Conservation (phyloP, 2,113 vertebrate species). For the Pycnonotus jocosus region DNA sequence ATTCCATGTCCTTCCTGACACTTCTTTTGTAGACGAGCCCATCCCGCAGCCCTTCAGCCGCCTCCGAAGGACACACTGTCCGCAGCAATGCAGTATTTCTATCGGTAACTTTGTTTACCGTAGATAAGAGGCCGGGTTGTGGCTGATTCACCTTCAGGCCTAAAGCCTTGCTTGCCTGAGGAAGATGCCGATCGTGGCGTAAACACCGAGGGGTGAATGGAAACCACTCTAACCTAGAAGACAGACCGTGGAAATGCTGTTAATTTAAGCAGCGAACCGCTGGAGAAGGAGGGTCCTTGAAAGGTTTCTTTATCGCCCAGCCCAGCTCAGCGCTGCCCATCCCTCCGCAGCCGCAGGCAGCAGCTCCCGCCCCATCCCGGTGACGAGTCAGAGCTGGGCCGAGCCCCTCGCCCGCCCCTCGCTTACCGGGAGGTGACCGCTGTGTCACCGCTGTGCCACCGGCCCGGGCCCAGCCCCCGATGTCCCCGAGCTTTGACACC, state of each 20-base stretch:
- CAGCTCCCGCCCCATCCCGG: too few species aligned
- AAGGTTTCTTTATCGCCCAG: neutral
- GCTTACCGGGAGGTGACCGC: neutral
- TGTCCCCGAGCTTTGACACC: too few species aligned
- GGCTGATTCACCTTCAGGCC: neutral
- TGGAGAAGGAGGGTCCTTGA: fast-evolving
- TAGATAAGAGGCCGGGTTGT: fast-evolving
- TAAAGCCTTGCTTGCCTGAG: neutral
- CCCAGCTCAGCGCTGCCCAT: fast-evolving
- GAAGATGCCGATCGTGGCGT: fast-evolving
- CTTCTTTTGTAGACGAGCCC: neutral
- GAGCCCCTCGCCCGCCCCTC: neutral
- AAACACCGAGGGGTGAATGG: neutral
- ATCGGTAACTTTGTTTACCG: neutral
- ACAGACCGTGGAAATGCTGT: fast-evolving
- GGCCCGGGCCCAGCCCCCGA: neutral
- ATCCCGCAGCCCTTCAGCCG: fast-evolving
- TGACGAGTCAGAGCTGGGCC: neutral
- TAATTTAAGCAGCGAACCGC: neutral
- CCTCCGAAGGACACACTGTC: neutral
- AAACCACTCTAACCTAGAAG: neutral
- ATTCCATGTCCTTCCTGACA: neutral
- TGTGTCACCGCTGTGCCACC: neutral
- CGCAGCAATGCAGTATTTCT: fast-evolving
- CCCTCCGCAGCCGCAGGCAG: neutral